Evolutionary conservation across 2,113 vertebrate species (phyloP).

Genomic region (Butastur rufipennis): DNA sequence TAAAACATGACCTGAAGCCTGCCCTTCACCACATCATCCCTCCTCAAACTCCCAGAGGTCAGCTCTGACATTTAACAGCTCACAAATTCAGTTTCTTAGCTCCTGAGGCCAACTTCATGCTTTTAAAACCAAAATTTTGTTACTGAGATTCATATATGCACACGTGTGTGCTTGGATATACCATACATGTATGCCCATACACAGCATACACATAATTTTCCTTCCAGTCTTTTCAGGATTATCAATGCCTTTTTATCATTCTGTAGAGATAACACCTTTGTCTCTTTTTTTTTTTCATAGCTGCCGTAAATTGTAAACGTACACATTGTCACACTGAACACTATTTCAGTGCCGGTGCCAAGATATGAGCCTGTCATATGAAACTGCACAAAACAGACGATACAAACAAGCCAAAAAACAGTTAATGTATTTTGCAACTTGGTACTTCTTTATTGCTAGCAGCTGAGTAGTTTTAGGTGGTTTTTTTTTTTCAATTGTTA

Average conservation of each 20-base stretch:
- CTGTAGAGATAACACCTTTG: background rate
- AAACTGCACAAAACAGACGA: background rate
- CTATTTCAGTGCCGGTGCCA: background rate
- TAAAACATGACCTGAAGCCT: constrained; percentile 80
- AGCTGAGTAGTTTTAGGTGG: constrained; percentile 41
- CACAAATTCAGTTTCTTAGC: constrained; percentile 71
- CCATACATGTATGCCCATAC: background rate
- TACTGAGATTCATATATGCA: background rate
- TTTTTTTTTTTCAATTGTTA: constrained; percentile 12
- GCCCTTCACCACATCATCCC: constrained; percentile 78
- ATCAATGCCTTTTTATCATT: background rate
- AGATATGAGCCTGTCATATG: background rate
- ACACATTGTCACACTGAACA: background rate
- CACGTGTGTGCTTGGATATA: background rate
- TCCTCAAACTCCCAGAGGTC: constrained; percentile 73
- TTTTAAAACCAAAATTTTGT: constrained; percentile 65
- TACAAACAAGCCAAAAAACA: background rate
- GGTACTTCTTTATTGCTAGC: constrained; percentile 51
- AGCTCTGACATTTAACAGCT: constrained; percentile 80
- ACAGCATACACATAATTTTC: background rate
- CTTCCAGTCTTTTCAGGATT: background rate
- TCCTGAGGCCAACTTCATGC: constrained; percentile 63
- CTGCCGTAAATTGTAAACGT: background rate
- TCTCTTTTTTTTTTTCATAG: background rate
- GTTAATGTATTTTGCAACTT: constrained; percentile 51